A percentile compares a stretch with the other conserved stretches of the same genome.
phyloP scores from a whole-genome alignment of 2,888 invertebrate species.

The Spatulosminthurus flaviceps region DNA sequence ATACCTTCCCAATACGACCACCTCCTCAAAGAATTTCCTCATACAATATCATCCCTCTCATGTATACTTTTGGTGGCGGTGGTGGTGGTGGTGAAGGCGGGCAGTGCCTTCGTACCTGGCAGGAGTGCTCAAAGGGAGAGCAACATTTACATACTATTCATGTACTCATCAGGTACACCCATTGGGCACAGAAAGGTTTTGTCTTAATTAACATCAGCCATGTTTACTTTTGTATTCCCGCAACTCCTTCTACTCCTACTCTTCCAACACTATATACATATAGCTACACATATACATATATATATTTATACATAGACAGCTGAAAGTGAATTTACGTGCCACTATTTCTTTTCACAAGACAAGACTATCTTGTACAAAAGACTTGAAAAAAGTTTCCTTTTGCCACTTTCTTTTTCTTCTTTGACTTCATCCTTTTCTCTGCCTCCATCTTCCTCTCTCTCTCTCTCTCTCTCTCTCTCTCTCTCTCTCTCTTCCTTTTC shows the following conservation, averaged over 20 bases:
- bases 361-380: slow-evolving; percentile 7
- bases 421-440: background rate
- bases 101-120: no score
- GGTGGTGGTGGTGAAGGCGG: no score
- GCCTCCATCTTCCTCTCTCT: no score
- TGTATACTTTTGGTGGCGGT: no score
- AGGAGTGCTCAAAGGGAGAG: no score
- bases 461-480: background rate
- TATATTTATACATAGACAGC: no score
- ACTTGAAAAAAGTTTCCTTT: slow-evolving; percentile 28
- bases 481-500: background rate
- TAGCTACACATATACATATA: no score
- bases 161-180: background rate
- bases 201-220: slow-evolving; percentile 22
- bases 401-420: slow-evolving; percentile 37
- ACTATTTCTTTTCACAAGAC: background rate
- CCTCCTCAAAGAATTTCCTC: no score
- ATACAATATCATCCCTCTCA: no score
- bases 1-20: no score
- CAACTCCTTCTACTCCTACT: no score
- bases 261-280: no score
- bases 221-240: background rate
- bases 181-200: background rate
- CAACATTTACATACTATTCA: background rate
- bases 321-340: background rate